A percentile compares a stretch with the other conserved stretches of the same genome.
phyloP scores from a whole-genome alignment of 2,888 invertebrate genomes.

The Ectemnius continuus region DNA sequence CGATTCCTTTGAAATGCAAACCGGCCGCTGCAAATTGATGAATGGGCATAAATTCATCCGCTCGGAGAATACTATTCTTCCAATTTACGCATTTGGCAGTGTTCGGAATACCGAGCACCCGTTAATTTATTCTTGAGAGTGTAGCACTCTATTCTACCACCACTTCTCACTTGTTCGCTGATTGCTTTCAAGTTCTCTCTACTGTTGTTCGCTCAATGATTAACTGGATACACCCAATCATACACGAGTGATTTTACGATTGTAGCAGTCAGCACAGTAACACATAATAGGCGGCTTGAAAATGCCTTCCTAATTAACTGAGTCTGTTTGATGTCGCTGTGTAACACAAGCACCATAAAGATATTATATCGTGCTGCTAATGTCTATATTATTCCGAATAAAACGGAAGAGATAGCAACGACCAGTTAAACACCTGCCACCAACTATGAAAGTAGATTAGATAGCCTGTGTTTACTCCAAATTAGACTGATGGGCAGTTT shows the following conservation, averaged over 20 bases:
- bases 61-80: neutral
- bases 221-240: neutral
- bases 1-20: slow-evolving; percentile 3
- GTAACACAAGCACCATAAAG: too few species aligned
- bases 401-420: too few species aligned
- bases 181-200: neutral
- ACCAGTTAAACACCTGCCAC: too few species aligned
- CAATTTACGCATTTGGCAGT: neutral
- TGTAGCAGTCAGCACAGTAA: slow-evolving; percentile 1
- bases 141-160: neutral
- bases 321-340: too few species aligned
- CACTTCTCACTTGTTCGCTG: neutral
- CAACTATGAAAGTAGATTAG: too few species aligned
- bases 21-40: neutral
- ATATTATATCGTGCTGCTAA: too few species aligned
- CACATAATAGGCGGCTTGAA: neutral
- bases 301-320: too few species aligned
- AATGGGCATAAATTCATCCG: neutral
- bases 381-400: too few species aligned
- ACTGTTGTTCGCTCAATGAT: slow-evolving; percentile 11
- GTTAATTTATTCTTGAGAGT: slow-evolving; percentile 17
- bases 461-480: too few species aligned
- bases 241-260: too few species aligned
- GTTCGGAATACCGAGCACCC: slow-evolving; percentile 1
- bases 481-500: too few species aligned